Evolutionary conservation across 2,797 vertebrate genomes (phyloP).

Genomic region (Molothrus aeneus): DNA sequence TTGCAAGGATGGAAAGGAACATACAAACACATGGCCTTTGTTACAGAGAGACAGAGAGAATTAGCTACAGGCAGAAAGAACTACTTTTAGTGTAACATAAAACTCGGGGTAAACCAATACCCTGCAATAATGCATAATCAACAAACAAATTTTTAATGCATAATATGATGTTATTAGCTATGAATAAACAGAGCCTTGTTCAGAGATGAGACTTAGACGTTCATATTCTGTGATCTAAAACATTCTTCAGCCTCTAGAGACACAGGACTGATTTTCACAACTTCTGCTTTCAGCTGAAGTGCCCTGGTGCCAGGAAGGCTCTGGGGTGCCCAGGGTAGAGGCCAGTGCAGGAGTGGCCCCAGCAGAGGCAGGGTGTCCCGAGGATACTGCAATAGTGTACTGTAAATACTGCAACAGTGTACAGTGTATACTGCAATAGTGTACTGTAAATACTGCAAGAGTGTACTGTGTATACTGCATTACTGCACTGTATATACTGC

Average conservation of each 20-base stretch:
- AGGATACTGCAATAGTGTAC: background rate
- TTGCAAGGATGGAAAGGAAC: background rate
- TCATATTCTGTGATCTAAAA: background rate
- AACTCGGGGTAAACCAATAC: background rate
- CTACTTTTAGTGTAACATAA: background rate
- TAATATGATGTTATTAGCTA: background rate
- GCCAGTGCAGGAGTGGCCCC: background rate
- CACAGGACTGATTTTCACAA: background rate
- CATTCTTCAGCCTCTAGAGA: background rate
- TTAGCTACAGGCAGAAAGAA: background rate
- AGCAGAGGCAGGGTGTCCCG: background rate
- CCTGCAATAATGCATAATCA: background rate
- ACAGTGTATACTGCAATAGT: too few relatives aligned
- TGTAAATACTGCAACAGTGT: too few relatives aligned
- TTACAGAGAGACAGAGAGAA: background rate
- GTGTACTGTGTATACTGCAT: too few relatives aligned
- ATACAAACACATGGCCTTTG: fast-evolving
- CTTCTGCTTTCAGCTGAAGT: background rate
- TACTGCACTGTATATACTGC: too few relatives aligned
- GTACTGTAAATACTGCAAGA: too few relatives aligned
- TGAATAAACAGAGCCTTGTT: background rate
- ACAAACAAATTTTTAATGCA: background rate
- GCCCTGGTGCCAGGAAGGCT: background rate
- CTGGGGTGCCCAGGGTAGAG: background rate
- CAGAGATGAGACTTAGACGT: background rate